Conservation (phyloP, 1,140 invertebrate species). For the Anastrepha obliqua region DNA sequence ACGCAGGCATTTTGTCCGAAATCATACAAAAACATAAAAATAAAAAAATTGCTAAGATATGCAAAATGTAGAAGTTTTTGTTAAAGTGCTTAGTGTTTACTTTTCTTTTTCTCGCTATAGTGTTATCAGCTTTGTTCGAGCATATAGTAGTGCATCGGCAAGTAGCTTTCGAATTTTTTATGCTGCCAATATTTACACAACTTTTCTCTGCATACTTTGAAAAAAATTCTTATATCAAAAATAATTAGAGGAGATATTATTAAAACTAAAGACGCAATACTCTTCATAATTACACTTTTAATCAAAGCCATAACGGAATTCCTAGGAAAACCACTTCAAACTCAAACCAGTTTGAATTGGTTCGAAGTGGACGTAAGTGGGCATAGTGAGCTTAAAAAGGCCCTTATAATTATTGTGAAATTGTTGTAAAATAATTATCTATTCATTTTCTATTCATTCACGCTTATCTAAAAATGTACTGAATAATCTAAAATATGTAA, state of each 20-base stretch:
- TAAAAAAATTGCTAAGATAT: too few species aligned
- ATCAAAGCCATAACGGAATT: not conserved
- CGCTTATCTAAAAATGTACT: not conserved
- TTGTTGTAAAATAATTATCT: not conserved
- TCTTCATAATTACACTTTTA: not conserved
- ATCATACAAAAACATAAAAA: too few species aligned
- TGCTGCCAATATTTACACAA: too few species aligned
- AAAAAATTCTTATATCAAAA: too few species aligned
- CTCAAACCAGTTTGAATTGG: not conserved
- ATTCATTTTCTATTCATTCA: not conserved
- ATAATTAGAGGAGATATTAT: not conserved
- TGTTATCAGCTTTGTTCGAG: too few species aligned
- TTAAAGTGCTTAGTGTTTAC: too few species aligned
- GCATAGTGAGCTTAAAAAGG: not conserved
- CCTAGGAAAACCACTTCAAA: not conserved
- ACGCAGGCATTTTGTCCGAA: too few species aligned
- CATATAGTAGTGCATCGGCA: too few species aligned
- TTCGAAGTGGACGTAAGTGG: not conserved
- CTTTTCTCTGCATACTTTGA: too few species aligned
- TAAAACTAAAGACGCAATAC: not conserved
- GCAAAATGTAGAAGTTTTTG: too few species aligned
- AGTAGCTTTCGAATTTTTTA: too few species aligned
- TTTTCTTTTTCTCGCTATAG: too few species aligned
- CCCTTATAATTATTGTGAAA: constrained; percentile 14
- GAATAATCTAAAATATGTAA: not conserved